Evolutionary conservation across 2,888 invertebrate genomes (phyloP), one percentile per base, ranked within the genome.

Genomic region (Sicus ferrugineus): DNA sequence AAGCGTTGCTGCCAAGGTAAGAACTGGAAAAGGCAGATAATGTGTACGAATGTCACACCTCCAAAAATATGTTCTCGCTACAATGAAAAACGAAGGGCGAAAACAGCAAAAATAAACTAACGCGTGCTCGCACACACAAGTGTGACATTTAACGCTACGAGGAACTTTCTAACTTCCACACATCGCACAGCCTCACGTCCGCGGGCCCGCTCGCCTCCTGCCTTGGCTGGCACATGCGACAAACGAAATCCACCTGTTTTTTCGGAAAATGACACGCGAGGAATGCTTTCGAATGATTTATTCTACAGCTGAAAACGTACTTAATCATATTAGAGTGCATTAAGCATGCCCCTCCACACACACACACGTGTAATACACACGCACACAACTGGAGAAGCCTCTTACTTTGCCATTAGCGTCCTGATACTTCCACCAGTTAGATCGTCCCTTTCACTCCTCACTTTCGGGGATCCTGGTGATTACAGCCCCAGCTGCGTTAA

Each of bases 251-350:
- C 67, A 67, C 67, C 67, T 67, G 67, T 42, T 42, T 67, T 65
- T 66, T 58, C 16, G 31, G 23, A 67, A 67, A 31, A 19, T 59
- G 48, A 21, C 52, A 66, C 68, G 70, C 68, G 69, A 68, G 62
- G 58, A 71, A 62, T 71, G 72, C 67, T 71, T 76, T 72, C 77
- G 76, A 73, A 78, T 79, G 79, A 79, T 79, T 79, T 81, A 79
- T 79, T 76, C 75, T 70, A 64, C 71, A 76, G 80, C 77, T 79
- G 77, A 76, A 78, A 79, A 81, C 80, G 79, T 81, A 80, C 79
- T 79, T 80, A 78, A 79, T 79, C 79, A 79, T 79, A 80, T 80
- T 77, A 80, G 77, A 79, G 42, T 42, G 42, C 42, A 42, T 42
- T 42, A 42, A 42, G 42, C n/a, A n/a, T 42, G 42, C n/a, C 42